phyloP scores from a whole-genome alignment of 2,113 vertebrate genomes.

The Loxodonta africana region DNA sequence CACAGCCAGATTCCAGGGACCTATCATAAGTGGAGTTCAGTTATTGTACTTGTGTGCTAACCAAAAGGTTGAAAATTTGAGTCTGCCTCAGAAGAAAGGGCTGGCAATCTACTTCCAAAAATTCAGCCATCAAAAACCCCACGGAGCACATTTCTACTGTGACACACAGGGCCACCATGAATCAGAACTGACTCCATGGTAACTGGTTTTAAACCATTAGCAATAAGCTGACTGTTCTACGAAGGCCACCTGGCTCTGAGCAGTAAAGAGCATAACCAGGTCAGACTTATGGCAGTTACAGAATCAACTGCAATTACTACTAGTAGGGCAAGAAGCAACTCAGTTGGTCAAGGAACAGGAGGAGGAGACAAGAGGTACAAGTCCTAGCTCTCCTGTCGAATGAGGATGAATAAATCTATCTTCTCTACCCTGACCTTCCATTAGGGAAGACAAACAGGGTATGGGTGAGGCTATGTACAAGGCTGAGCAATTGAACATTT shows the following conservation, averaged over 20 bases:
- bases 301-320: neutral
- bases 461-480: neutral
- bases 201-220: neutral
- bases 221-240: neutral
- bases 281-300: neutral
- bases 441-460: too few species aligned
- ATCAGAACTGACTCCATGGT: too few species aligned
- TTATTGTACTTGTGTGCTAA: too few species aligned
- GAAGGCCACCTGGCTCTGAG: neutral
- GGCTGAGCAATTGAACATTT: neutral
- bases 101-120: too few species aligned
- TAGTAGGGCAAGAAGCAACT: neutral
- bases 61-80: too few species aligned
- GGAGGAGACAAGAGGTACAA: neutral
- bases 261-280: neutral
- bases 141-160: too few species aligned
- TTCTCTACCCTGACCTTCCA: too few species aligned
- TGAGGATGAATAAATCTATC: neutral
- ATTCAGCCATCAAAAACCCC: too few species aligned
- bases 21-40: neutral
- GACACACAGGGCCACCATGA: too few species aligned
- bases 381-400: neutral
- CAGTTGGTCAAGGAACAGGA: neutral
- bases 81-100: too few species aligned
- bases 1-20: neutral